These are phyloP conservation scores for Sardina pilchardus DNA, from an alignment of 2,113 vertebrate species.

Conservation along the genomic window DNA sequence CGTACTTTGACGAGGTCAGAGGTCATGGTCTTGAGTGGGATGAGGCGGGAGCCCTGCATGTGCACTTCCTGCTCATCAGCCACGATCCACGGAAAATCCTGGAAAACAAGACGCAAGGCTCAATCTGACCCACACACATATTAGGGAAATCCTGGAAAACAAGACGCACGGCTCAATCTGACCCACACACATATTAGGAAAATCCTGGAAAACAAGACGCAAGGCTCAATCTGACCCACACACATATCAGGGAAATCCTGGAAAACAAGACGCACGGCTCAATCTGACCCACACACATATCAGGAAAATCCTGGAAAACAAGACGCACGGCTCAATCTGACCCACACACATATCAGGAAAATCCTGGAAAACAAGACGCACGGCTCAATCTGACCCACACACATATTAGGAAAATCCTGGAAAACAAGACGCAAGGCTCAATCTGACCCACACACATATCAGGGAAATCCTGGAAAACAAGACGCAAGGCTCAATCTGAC, in stretches of 20 bases:
- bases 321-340: too few species aligned
- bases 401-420: not conserved
- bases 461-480: too few species aligned
- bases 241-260: not conserved
- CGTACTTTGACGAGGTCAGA: slow-evolving; percentile 95
- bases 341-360: not conserved
- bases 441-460: too few species aligned
- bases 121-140: not conserved
- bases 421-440: too few species aligned
- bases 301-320: not conserved
- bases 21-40: slow-evolving; percentile 96
- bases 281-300: not conserved
- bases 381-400: not conserved
- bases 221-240: too few species aligned
- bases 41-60: slow-evolving; percentile 91
- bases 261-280: too few species aligned
- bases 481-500: not conserved
- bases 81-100: slow-evolving; percentile 98
- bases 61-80: slow-evolving; percentile 95
- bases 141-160: not conserved
- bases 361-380: not conserved
- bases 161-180: too few species aligned
- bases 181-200: too few species aligned
- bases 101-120: not conserved
- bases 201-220: too few species aligned